These are phyloP conservation scores for Bellardia pandia DNA, from an alignment of 2,888 invertebrate species.

Conservation along the genomic window DNA sequence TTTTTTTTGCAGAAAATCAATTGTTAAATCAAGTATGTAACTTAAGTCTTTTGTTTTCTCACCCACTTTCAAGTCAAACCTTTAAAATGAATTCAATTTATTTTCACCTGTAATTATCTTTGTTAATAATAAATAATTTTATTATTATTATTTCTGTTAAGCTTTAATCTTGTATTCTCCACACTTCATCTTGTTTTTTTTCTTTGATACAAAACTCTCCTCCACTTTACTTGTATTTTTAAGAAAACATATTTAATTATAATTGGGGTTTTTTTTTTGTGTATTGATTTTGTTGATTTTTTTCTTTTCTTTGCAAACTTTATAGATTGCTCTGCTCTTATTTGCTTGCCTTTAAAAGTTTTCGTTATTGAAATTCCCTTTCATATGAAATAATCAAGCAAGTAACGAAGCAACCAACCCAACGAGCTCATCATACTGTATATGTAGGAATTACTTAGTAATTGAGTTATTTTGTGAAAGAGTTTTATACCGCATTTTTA, in stretches of 20 bases:
- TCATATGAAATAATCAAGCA: constrained; percentile 68
- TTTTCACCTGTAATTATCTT: constrained; percentile 43
- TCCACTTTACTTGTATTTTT: constrained; percentile 41
- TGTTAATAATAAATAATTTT: constrained; percentile 42
- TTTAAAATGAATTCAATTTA: constrained; percentile 41
- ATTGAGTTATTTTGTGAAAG: constrained; percentile 65
- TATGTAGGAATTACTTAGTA: constrained; percentile 39
- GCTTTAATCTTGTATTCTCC: constrained; percentile 29
- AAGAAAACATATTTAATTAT: constrained; percentile 38
- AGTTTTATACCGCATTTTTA: constrained; percentile 9
- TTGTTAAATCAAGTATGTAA: constrained; percentile 9
- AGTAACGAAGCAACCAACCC: not conserved
- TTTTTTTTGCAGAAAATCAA: not conserved
- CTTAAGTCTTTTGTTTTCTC: constrained; percentile 55
- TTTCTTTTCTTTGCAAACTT: constrained; percentile 17
- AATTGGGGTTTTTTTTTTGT: constrained; percentile 12
- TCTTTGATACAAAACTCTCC: constrained; percentile 16
- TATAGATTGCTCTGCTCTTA: constrained; percentile 23
- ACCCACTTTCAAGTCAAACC: constrained; percentile 24
- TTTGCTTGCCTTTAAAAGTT: constrained; percentile 53
- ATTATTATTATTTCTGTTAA: constrained; percentile 22
- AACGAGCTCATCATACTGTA: constrained; percentile 24
- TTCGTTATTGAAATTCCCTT: constrained; percentile 68
- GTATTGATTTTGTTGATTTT: constrained; percentile 19
- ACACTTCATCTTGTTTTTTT: constrained; percentile 38